Evolutionary conservation across 1,140 invertebrate species (phyloP).

Genomic region (Heterodera carotae): DNA sequence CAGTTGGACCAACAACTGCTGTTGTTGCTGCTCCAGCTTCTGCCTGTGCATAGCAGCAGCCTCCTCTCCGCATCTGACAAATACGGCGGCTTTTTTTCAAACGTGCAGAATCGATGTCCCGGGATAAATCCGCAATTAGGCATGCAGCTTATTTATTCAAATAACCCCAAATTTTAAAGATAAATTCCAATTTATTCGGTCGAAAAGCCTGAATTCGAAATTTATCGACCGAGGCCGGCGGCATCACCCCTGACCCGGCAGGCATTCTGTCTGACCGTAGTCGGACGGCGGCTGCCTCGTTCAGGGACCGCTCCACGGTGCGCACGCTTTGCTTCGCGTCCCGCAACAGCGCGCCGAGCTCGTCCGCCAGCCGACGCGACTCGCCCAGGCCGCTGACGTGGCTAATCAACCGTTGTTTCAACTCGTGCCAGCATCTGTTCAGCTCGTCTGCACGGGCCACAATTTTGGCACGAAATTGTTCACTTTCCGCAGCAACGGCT

Average conservation of each 20-base stretch:
- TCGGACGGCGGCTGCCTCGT: slow-evolving; percentile 3
- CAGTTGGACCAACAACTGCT: not conserved
- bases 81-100: too few relatives aligned
- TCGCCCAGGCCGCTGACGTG: not conserved
- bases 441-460: slow-evolving; percentile 1
- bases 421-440: not conserved
- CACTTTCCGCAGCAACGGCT: not conserved
- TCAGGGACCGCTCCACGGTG: not conserved
- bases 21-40: not conserved
- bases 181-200: too few relatives aligned
- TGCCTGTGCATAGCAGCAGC: not conserved
- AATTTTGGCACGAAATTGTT: not conserved
- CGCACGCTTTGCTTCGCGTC: not conserved
- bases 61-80: not conserved
- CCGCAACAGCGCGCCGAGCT: not conserved
- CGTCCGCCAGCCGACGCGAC: not conserved
- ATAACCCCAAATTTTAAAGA: too few relatives aligned
- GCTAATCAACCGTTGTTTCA: not conserved
- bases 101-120: too few relatives aligned
- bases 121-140: too few relatives aligned
- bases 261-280: too few relatives aligned
- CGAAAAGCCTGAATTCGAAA: too few relatives aligned
- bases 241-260: too few relatives aligned
- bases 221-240: too few relatives aligned
- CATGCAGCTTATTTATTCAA: too few relatives aligned